Evolutionary conservation across 2,797 vertebrate species (phyloP), one percentile per base, ranked within the genome.

Genomic region (Pempheris klunzingeri): DNA sequence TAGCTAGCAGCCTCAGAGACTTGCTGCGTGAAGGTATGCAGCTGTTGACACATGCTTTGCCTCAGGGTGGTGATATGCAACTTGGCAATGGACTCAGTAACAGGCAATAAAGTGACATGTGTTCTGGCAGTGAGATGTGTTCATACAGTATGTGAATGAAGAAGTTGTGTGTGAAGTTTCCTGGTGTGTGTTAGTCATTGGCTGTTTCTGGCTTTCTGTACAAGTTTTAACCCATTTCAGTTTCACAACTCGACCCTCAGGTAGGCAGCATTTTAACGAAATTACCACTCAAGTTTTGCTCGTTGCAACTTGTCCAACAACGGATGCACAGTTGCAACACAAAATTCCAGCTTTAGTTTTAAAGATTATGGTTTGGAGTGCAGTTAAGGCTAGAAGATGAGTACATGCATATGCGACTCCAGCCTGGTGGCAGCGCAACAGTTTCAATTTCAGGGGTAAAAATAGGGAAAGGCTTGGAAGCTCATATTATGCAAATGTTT

Each of bases 401-500:
- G 77, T 53, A 71, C 44, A 3, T 39, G 7, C 66, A 53, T 8
- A 43, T 62, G 53, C n/a, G 79, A 59, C 83, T 80, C 44, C 53
- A 60, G 38, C 32, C 61, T 67, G 22, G 61, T 53, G 69, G 60
- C 36, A 49, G 71, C 74, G 52, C 71, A 73, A 36, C 70, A 77
- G 66, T 73, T 84, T 84, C 41, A 60, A 74, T 80, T 86, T 87
- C 62, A 78, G 52, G 61, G 78, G 77, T 88, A 88, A 90, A 92
- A 91, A 77, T 90, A 89, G 87, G 87, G 52, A 76, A 68, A 69
- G 64, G 71, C 84, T 87, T 68, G 53, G 65, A 71, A 88, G 81
- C 83, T 74, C 73, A 77, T 87, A 87, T 92, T 90, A 92, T 92
- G 87, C 87, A 82, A 92, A 92, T 90, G 80, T 88, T 90, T 83